Conservation (phyloP, 2,888 invertebrate species). For the Latrodectus hesperus region DNA sequence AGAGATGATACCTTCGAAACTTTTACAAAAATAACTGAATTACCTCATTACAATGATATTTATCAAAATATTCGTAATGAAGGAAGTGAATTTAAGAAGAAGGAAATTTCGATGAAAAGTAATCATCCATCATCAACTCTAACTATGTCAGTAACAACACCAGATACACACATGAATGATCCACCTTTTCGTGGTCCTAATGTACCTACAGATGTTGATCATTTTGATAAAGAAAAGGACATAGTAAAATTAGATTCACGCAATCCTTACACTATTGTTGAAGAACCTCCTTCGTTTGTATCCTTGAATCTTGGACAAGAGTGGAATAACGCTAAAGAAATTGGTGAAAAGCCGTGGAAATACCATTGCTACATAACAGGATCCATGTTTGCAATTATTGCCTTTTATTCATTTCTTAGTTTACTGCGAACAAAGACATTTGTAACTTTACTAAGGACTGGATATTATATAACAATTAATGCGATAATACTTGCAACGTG, state of each 20-base stretch:
- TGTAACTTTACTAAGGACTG: slow-evolving; percentile 83
- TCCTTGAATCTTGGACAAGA: slow-evolving; percentile 25
- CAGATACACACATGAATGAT: slow-evolving; percentile 65
- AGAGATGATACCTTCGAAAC: slow-evolving; percentile 35
- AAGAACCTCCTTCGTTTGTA: slow-evolving; percentile 35
- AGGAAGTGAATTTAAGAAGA: slow-evolving; percentile 4
- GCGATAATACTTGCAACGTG: slow-evolving; percentile 88
- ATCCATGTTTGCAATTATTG: slow-evolving; percentile 87
- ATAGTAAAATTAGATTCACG: slow-evolving; percentile 25
- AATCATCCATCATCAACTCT: not conserved
- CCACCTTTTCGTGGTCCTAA: slow-evolving; percentile 62
- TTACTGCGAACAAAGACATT: slow-evolving; percentile 89
- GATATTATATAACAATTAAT: slow-evolving; percentile 90
- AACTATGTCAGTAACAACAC: slow-evolving; percentile 36
- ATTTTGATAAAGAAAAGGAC: slow-evolving; percentile 48
- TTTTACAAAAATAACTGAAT: slow-evolving; percentile 7
- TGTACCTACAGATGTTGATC: slow-evolving; percentile 41
- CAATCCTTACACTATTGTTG: slow-evolving; percentile 1
- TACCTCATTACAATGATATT: slow-evolving; percentile 3
- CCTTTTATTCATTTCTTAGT: slow-evolving; percentile 89
- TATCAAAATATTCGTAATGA: slow-evolving; percentile 1
- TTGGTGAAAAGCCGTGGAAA: slow-evolving; percentile 80
- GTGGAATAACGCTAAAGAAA: slow-evolving; percentile 42
- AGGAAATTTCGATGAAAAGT: slow-evolving; percentile 23
- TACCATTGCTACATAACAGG: slow-evolving; percentile 92